Base-by-base conservation (phyloP, 1,140 invertebrate species). In the Notospermus geniculatus region DNA sequence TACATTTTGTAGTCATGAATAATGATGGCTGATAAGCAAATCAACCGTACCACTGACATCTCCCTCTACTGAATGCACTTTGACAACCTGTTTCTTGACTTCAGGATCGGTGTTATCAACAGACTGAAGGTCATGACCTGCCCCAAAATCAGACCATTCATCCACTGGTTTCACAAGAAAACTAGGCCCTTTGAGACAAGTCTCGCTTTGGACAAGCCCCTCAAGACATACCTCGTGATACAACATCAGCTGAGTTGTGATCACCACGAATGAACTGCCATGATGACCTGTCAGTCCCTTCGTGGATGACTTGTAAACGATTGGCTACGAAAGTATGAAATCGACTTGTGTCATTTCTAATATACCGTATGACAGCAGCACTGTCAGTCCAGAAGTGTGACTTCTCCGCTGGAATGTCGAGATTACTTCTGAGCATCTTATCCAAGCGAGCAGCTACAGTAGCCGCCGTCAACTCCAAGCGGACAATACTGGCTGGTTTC, bases 381-480 rank as follows among this genome's bases (percentile, higher is more conserved):
- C 41, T 52, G 45, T 64, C 62, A 7, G 62, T 64, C 58, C 50
- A 62, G 27, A 62, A 62, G 4, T 13, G 11, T 13, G 22, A 7
- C 45, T 58, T 29, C 7, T 23, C 39, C 19, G 39, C 29, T 43
- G 54, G 22, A 2, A 53, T 13, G 23, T 39, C 29, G 19, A 62
- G 39, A 50, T 61, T 53, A 29, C 17, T 27, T 11, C 2, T 39
- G 19, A 65, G 5, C 28, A 65, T 45, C 9, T 43, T 29, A 29
- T 43, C 28, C 9, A 65, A 19, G 7, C 36, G 9, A 13, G 43
- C 28, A 25, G 54, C 7, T 2, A 53, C 22, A 28, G 29, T 28
- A 15, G 63, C 59, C 19, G 63, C 59, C 22, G 30, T 4, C 25
- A 65, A 41, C 29, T 65, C 63, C 17, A 65, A 17, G 15, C 57